Conservation (phyloP, 2,113 vertebrate genomes). For the Ondatra zibethicus region DNA sequence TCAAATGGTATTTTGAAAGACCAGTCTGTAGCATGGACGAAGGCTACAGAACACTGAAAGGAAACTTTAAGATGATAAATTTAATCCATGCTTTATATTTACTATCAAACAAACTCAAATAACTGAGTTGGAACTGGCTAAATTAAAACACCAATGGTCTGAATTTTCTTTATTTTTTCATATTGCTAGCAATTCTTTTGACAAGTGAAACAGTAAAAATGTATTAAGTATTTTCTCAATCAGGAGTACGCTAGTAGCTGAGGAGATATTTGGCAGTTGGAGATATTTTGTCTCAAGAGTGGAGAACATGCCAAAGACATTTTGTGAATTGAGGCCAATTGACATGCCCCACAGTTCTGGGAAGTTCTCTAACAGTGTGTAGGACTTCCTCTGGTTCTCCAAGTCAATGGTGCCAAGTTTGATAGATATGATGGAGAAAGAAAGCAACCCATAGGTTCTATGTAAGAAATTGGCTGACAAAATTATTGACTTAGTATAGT, state of each 20-base stretch:
- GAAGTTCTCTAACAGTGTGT: not conserved
- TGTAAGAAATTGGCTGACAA: not conserved
- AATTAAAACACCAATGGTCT: not conserved
- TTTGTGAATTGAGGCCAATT: not conserved
- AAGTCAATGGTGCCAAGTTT: not conserved
- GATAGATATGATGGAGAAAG: not conserved
- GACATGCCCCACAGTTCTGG: not conserved
- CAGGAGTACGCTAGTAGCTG: not conserved
- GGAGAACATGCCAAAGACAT: not conserved
- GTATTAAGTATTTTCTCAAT: not conserved
- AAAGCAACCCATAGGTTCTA: not conserved
- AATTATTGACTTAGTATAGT: not conserved
- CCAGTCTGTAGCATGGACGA: not conserved
- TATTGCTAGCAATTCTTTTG: conserved; percentile 4
- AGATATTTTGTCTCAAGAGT: not conserved
- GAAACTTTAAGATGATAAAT: not conserved
- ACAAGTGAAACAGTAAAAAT: not conserved
- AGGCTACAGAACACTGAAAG: not conserved
- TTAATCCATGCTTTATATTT: not conserved
- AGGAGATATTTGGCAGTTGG: not conserved
- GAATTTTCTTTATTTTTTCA: not conserved
- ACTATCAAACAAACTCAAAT: not conserved
- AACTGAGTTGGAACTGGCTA: not conserved
- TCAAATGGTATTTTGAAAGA: not conserved
- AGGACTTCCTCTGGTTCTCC: not conserved